Conservation (phyloP, 2,113 vertebrate species). For the Turnix velox region DNA sequence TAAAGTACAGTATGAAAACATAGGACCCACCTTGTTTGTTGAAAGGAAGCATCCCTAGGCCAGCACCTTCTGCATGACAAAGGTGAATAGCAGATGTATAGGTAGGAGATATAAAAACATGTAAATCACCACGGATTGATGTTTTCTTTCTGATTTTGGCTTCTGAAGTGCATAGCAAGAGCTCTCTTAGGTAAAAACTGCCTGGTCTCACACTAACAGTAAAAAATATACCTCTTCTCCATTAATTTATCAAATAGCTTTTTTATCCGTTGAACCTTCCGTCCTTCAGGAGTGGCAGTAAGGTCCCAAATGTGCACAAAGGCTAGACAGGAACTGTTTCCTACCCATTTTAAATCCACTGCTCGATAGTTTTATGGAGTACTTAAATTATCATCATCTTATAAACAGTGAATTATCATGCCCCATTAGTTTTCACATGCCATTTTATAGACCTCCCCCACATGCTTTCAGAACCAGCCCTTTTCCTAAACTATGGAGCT, state of each 20-base stretch:
- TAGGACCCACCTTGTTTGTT: background rate
- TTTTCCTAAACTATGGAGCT: background rate
- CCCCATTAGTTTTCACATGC: background rate
- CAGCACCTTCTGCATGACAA: background rate
- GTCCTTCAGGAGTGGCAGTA: background rate
- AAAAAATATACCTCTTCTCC: background rate
- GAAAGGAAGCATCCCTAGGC: background rate
- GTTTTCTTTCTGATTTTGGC: background rate
- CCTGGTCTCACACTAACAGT: background rate
- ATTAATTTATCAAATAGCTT: background rate
- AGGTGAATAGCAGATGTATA: background rate
- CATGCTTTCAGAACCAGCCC: background rate
- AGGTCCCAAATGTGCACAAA: background rate
- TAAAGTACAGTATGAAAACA: background rate
- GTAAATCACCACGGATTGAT: background rate
- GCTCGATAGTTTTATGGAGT: background rate
- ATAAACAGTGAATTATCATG: background rate
- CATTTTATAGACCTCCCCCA: background rate
- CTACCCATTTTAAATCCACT: background rate
- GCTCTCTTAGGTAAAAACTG: background rate
- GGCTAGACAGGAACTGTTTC: background rate
- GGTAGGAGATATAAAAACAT: background rate
- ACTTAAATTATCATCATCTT: background rate
- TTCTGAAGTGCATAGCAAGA: background rate
- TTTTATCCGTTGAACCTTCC: background rate